Evolutionary conservation across 1,140 invertebrate genomes (phyloP), one percentile per base, ranked within the genome.

Genomic region (Leptopilina boulardi): DNA sequence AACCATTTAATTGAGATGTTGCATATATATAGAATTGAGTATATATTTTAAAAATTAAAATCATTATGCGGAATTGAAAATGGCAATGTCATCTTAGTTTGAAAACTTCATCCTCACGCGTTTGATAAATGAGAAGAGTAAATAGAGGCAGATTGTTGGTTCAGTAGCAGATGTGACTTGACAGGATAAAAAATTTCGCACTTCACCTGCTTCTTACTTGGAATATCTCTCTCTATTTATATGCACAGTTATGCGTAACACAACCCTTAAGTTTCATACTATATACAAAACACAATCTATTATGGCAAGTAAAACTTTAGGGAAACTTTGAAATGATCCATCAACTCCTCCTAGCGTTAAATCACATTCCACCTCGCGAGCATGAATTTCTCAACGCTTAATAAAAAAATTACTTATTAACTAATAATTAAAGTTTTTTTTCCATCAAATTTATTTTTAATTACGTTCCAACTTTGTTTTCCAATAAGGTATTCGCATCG

Each of bases 71-170:
- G 41, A 42, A 15, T 47, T 47, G 11, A 3, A 13, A 47, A 47
- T n/a, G 41, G 41, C 41, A 42, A 10, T 13, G 44, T 47, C 44
- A 47, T n/a, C 44, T 47, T 47, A 47, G 10, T 3, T 23, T 47
- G 0, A 56, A 23, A 23, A 23, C 21, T 56, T 23, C 21, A 56
- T 13, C 10, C 19, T 23, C 18, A 23, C 21, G 5, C 21, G 5
- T 56, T 23, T 56, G 54, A 56, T 56, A 56, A 56, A 56, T 56
- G 19, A 23, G 54, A 21, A 56, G 54, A 56, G 54, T 59, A 26
- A 59, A 59, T 59, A 59, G 11, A 26, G 19, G 10, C 21, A 59
- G 10, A 26, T 59, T 26, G 23, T 26, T 10, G 54, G 54, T 59
- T 59, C 2, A 26, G 10, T 10, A 26, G 9, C 54, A 59, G 23